Evolutionary conservation across 1,140 invertebrate genomes (phyloP).

Genomic region (Campodea augens): DNA sequence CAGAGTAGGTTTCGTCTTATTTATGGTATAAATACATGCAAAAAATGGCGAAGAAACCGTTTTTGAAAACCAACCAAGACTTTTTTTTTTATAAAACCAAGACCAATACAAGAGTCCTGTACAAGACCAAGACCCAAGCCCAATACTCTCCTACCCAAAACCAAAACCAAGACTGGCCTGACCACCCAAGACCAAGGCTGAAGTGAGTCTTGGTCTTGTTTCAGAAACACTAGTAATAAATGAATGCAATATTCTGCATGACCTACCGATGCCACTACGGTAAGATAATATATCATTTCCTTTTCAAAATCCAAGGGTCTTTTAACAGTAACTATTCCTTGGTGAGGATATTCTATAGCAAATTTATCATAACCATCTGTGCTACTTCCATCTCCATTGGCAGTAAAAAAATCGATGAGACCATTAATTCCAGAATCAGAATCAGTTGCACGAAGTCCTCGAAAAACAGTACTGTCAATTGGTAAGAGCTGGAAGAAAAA

Average conservation of each 20-base stretch:
- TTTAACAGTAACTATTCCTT: slow-evolving; percentile 75
- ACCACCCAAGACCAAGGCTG: too few species aligned
- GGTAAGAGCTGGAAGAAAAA: slow-evolving; percentile 49
- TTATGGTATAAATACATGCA: too few species aligned
- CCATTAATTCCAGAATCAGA: slow-evolving; percentile 71
- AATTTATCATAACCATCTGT: slow-evolving; percentile 65
- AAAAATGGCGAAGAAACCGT: too few species aligned
- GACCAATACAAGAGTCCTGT: too few species aligned
- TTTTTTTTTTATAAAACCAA: too few species aligned
- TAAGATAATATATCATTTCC: slow-evolving; percentile 71
- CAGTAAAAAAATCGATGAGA: slow-evolving; percentile 58
- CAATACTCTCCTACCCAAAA: too few species aligned
- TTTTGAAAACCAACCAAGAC: too few species aligned
- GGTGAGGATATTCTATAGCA: slow-evolving; percentile 67
- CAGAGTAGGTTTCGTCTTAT: too few species aligned
- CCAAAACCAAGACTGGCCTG: too few species aligned
- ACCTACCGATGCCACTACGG: slow-evolving; percentile 73
- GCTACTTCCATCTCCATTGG: slow-evolving; percentile 35
- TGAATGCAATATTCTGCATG: slow-evolving; percentile 56
- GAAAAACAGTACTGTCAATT: slow-evolving; percentile 67
- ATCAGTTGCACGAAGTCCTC: slow-evolving; percentile 61
- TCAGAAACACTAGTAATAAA: slow-evolving; percentile 47
- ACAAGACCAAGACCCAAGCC: too few species aligned
- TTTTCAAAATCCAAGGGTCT: slow-evolving; percentile 72
- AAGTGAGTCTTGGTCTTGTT: slow-evolving; percentile 69